These are phyloP conservation scores for Hedya salicella DNA, from an alignment of 2,888 invertebrate genomes.

Conservation along the genomic window DNA sequence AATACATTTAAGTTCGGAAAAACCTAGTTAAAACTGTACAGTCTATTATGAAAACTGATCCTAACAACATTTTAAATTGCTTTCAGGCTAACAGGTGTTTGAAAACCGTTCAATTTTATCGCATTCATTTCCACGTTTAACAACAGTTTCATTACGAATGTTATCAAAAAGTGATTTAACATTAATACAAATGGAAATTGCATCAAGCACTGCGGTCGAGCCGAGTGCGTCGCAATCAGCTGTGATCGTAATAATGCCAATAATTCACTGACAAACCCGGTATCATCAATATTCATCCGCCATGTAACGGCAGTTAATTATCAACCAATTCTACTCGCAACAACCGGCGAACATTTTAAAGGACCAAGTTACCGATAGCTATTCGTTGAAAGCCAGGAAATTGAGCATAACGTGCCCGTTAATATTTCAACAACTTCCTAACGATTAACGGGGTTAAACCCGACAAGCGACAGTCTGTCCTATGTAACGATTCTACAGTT, in stretches of 20 bases:
- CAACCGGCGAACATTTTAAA: slow-evolving; percentile 51
- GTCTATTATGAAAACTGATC: slow-evolving; percentile 44
- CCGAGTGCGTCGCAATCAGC: slow-evolving; percentile 40
- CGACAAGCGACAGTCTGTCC: slow-evolving; percentile 47
- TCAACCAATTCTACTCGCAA: slow-evolving; percentile 41
- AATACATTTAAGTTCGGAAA: slow-evolving; percentile 71
- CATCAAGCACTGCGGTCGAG: slow-evolving; percentile 34
- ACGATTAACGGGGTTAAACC: slow-evolving; percentile 64
- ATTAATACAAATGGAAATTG: slow-evolving; percentile 42
- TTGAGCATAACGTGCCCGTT: slow-evolving; percentile 81
- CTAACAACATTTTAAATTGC: slow-evolving; percentile 29
- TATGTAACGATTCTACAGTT: slow-evolving; percentile 51
- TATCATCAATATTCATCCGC: slow-evolving; percentile 40
- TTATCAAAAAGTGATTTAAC: slow-evolving; percentile 28
- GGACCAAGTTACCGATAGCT: slow-evolving; percentile 75
- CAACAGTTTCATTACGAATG: slow-evolving; percentile 10
- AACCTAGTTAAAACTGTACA: slow-evolving; percentile 52
- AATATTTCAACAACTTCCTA: slow-evolving; percentile 81
- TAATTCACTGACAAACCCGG: slow-evolving; percentile 39
- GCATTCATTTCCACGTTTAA: not conserved
- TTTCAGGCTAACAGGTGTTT: slow-evolving; percentile 26
- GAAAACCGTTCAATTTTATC: slow-evolving; percentile 7
- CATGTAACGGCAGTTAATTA: slow-evolving; percentile 39
- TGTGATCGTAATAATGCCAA: slow-evolving; percentile 38
- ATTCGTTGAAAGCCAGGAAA: slow-evolving; percentile 80